phyloP scores from a whole-genome alignment of 2,888 invertebrate genomes.

The Chrysolina haemoptera region DNA sequence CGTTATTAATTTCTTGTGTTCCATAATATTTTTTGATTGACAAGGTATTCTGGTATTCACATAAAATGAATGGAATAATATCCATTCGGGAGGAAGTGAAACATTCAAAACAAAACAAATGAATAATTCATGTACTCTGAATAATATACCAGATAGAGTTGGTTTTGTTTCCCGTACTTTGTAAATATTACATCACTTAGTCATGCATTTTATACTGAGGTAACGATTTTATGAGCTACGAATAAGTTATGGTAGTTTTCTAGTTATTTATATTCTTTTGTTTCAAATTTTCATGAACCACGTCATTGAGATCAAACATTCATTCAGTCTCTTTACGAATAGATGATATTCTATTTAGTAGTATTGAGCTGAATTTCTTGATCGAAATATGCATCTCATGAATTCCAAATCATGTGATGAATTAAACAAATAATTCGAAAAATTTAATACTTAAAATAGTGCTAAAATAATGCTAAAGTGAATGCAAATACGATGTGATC shows the following conservation, averaged over 20 bases:
- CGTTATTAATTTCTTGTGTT: not conserved
- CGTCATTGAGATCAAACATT: slow-evolving; percentile 9
- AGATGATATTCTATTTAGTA: not conserved
- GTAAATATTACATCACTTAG: slow-evolving; percentile 38
- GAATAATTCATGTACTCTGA: slow-evolving; percentile 35
- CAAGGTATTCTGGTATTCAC: not conserved
- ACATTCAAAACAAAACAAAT: slow-evolving; percentile 35
- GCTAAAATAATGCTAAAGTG: no score
- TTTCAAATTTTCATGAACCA: not conserved
- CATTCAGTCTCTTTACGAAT: not conserved
- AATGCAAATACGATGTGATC: no score
- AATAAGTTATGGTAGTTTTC: slow-evolving; percentile 6
- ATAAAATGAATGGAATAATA: slow-evolving; percentile 7
- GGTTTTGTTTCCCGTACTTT: slow-evolving; percentile 38
- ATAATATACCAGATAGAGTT: slow-evolving; percentile 32
- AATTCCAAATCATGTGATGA: no score
- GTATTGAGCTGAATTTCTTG: not conserved
- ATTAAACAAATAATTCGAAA: no score
- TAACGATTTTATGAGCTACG: slow-evolving; percentile 12
- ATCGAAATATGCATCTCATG: not conserved
- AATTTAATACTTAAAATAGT: no score
- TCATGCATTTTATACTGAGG: slow-evolving; percentile 35
- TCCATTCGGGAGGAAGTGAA: slow-evolving; percentile 8
- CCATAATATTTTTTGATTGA: not conserved
- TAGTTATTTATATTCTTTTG: slow-evolving; percentile 18